phyloP scores from a whole-genome alignment of 2,797 vertebrate species.

The Gorsachius magnificus region DNA sequence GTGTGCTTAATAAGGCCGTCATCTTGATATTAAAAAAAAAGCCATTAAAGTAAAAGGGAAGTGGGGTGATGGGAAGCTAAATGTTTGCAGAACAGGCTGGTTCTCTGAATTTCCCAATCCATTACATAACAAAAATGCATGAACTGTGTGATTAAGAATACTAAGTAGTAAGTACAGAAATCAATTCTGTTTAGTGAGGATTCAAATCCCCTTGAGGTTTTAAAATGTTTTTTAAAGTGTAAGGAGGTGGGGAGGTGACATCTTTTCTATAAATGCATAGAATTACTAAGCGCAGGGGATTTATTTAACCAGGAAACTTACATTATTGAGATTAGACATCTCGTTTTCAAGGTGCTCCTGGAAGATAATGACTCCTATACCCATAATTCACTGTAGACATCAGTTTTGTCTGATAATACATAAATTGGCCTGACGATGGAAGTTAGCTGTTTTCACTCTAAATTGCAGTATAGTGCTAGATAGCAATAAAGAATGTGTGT shows the following conservation, averaged over 20 bases:
- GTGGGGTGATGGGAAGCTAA: not conserved
- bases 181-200: constrained; percentile 66
- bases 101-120: constrained; percentile 27
- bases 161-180: constrained; percentile 57
- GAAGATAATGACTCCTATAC: constrained; percentile 73
- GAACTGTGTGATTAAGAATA: constrained; percentile 47
- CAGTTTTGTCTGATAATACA: constrained; percentile 67
- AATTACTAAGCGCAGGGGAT: constrained; percentile 69
- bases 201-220: constrained; percentile 68
- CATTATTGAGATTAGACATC: constrained; percentile 79
- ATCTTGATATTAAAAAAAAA: not conserved
- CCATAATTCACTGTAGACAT: constrained; percentile 70
- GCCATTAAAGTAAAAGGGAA: not conserved
- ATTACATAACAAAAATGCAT: constrained; percentile 52
- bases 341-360: constrained; percentile 75
- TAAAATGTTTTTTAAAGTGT: constrained; percentile 67
- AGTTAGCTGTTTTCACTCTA: constrained; percentile 65
- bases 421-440: constrained; percentile 59
- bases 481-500: constrained; percentile 11
- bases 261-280: constrained; percentile 66
- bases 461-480: constrained; percentile 16
- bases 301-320: constrained; percentile 77
- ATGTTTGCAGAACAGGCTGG: constrained; percentile 16
- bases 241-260: constrained; percentile 37
- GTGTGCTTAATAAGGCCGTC: not conserved